Conservation (phyloP, 1,140 invertebrate genomes). For the Wasmannia auropunctata region DNA sequence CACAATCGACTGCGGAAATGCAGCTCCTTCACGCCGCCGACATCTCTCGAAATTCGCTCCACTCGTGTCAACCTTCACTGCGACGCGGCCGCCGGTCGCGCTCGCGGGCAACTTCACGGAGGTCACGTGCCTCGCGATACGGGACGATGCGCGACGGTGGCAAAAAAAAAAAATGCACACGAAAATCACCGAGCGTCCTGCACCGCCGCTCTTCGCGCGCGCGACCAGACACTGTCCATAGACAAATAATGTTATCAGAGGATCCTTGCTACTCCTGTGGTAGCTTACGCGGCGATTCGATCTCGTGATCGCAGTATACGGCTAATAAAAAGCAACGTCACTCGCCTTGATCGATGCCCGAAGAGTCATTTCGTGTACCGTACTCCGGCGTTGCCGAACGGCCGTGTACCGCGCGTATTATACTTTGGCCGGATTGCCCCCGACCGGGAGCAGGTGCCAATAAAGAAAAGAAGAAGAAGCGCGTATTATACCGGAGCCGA, state of each 20-base stretch:
- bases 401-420: too few relatives aligned
- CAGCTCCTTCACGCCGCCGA: too few relatives aligned
- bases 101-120: not conserved
- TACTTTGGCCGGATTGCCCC: too few relatives aligned
- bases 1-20: not conserved
- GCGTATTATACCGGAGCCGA: too few relatives aligned
- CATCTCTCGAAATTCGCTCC: not conserved
- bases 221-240: not conserved
- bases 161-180: not conserved
- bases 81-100: not conserved
- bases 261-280: not conserved
- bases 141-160: not conserved
- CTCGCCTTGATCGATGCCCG: not conserved
- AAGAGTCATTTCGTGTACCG: not conserved
- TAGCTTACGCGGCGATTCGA: not conserved
- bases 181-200: not conserved
- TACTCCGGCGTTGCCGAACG: not conserved
- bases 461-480: too few relatives aligned
- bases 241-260: not conserved
- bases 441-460: too few relatives aligned
- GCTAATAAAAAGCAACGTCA: not conserved
- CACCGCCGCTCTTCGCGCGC: not conserved
- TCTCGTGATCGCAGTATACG: not conserved
- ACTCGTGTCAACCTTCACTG: not conserved
- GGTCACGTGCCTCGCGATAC: not conserved